Evolutionary conservation across 1,140 invertebrate species (phyloP), one percentile per base, ranked within the genome.

Genomic region (Colletes gigas): DNA sequence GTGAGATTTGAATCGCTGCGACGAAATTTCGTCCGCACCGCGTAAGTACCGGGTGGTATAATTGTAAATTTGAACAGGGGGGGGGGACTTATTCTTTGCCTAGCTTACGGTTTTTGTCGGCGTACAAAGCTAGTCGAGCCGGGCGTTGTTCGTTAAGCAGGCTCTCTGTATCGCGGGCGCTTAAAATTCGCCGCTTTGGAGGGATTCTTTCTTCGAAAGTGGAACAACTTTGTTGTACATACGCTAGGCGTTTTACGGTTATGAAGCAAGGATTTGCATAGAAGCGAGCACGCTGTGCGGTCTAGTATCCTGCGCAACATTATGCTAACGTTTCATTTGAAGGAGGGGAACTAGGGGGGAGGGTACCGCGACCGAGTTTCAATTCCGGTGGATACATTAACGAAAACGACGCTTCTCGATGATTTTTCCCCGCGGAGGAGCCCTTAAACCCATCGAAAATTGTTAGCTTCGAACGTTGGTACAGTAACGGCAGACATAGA

Each of bases 291-390:
- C 39, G 1, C 52, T 15, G 15, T 15, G n/a, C 52, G 21, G 41
- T 62, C 21, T 39, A 59, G n/a, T 63, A 62, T 30, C 5, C 44
- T 14, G 7, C 4, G 47, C 30, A 59, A 54, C 39, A 72, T 78
- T 78, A 62, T 72, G 76, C 59, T 78, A 72, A 78, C 71, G 68
- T 63, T 21, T 72, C 59, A 30, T 76, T 52, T 52, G 39, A 8
- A 47, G 63, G 19, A 19, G 30, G 30, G 30, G 2, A 30, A 30
- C 1, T 30, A 30, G 30, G 30, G 30, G 30, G 30, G 30, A 15
- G 30, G 30, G 30, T 10, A 30, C 66, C 74, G 19, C 74, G 66
- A 50, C n/a, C 21, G 59, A 78, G 39, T 72, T 78, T 72, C 76
- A 72, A 78, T 72, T 78, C 62, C 50, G 30, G 19, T 30, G n/a